Evolutionary conservation across 2,888 invertebrate genomes (phyloP), one percentile per base, ranked within the genome.

Genomic region (Watsonalla cultraria): DNA sequence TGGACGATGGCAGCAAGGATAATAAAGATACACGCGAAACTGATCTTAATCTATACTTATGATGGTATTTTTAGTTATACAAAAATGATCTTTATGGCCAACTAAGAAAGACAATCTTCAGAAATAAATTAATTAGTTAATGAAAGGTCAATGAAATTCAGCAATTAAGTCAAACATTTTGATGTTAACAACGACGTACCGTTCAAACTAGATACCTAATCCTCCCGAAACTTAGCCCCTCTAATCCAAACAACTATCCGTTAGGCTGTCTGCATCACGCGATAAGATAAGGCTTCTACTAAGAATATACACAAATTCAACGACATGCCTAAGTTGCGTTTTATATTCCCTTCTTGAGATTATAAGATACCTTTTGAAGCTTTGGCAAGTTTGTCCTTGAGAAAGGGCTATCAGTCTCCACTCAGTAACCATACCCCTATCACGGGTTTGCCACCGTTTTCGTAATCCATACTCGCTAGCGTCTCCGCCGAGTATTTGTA

Each of bases 301-400:
- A 35, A 49, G 66, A 66, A 64, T 68, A 63, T 60, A 60, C 60
- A 60, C 54, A 46, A 57, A 60, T 59, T 46, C 54, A 70, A 68
- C 61, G 60, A 51, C 56, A 52, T 54, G 57, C 54, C 55, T 64
- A 66, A 61, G 55, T 66, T 60, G 57, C 61, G 57, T 68, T 72
- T 73, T 66, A 68, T 70, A 70, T 66, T 62, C 59, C 54, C 60
- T 62, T 57, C 59, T 59, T 57, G 57, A 68, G 57, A 67, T 72
- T 66, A 70, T 70, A 70, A 68, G 63, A 61, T 64, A 65, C 66
- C 61, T 68, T 68, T 63, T 60, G 56, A 45, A 62, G 67, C 66
- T 78, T 68, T 66, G 57, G 51, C 54, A 70, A 75, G 66, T 72
- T 77, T 69, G 63, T 65, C 59, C 63, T 65, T 65, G 60, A 70